Conservation (phyloP, 2,888 invertebrate species). For the Dasypolia templi region DNA sequence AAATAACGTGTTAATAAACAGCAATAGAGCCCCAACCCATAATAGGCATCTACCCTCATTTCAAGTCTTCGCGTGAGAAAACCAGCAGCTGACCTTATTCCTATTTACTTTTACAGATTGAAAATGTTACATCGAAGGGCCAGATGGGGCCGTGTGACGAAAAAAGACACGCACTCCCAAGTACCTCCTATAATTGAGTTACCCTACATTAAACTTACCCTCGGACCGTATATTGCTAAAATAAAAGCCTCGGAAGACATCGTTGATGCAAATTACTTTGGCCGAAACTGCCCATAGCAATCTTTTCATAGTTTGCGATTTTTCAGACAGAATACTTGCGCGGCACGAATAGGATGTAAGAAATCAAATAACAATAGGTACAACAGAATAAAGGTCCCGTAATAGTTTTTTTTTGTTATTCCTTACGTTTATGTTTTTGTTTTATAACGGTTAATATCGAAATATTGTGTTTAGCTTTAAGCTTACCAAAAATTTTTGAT, state of each 20-base stretch:
- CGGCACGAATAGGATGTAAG: slow-evolving; percentile 39
- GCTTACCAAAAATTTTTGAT: background rate
- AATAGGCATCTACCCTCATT: slow-evolving; percentile 52
- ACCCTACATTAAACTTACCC: slow-evolving; percentile 85
- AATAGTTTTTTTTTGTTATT: slow-evolving; percentile 34
- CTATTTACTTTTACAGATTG: slow-evolving; percentile 59
- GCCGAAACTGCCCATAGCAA: slow-evolving; percentile 45
- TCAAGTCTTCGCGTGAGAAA: slow-evolving; percentile 50
- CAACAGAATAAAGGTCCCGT: slow-evolving; percentile 15
- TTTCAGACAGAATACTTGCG: slow-evolving; percentile 21
- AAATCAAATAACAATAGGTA: slow-evolving; percentile 44
- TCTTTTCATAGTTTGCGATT: slow-evolving; percentile 58
- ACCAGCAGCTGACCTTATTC: slow-evolving; percentile 52
- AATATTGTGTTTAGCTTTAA: background rate
- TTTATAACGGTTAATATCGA: slow-evolving; percentile 14
- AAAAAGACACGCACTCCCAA: slow-evolving; percentile 69
- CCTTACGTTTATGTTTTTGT: slow-evolving; percentile 6
- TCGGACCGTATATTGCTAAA: slow-evolving; percentile 81
- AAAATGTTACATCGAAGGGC: slow-evolving; percentile 55
- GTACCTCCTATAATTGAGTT: slow-evolving; percentile 82
- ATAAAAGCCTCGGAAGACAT: slow-evolving; percentile 78
- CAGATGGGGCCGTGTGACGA: slow-evolving; percentile 59
- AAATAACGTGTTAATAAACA: slow-evolving; percentile 56
- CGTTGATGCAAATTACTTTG: slow-evolving; percentile 63
- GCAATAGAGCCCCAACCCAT: slow-evolving; percentile 20